Percentiles rank a stretch among this genome's conserved stretches.
phyloP scores from a whole-genome alignment of 64 coral and sea anemone genomes.

The Astreopora myriophthalma region DNA sequence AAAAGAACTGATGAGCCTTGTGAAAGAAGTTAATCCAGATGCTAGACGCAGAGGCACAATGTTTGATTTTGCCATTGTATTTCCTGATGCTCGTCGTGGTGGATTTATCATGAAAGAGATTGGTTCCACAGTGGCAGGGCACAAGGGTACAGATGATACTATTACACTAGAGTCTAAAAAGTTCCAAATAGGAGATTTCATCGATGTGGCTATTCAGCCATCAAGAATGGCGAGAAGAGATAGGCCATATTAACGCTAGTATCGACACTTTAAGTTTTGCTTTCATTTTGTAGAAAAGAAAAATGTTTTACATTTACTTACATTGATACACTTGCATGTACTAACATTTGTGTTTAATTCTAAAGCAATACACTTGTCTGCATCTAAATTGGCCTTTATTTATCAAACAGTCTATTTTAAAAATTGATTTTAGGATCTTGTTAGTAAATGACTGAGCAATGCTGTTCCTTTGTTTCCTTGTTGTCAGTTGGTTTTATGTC shows the following conservation, averaged over 20 bases:
- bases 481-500: too few species aligned
- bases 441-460: too few species aligned
- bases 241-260: constrained; percentile 42
- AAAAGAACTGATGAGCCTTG: constrained; percentile 97
- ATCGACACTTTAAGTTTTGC: background rate
- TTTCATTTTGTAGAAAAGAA: background rate
- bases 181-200: constrained; percentile 99
- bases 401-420: too few species aligned
- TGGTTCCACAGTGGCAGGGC: constrained; percentile 83
- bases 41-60: constrained; percentile 86
- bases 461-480: background rate
- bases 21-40: constrained; percentile 99
- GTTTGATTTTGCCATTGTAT: constrained; percentile 96
- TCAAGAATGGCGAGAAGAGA: constrained; percentile 72
- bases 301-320: background rate
- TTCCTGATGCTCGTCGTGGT: constrained; percentile 87
- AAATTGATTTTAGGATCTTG: too few species aligned
- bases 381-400: too few species aligned
- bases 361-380: too few species aligned
- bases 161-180: constrained; percentile 96
- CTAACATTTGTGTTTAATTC: too few species aligned
- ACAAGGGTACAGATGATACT: constrained; percentile 77
- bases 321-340: background rate
- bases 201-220: constrained; percentile 97
- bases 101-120: constrained; percentile 97